These are phyloP conservation scores for Scaptomyza tumidula DNA, from an alignment of 2,888 invertebrate genomes.

Conservation along the genomic window DNA sequence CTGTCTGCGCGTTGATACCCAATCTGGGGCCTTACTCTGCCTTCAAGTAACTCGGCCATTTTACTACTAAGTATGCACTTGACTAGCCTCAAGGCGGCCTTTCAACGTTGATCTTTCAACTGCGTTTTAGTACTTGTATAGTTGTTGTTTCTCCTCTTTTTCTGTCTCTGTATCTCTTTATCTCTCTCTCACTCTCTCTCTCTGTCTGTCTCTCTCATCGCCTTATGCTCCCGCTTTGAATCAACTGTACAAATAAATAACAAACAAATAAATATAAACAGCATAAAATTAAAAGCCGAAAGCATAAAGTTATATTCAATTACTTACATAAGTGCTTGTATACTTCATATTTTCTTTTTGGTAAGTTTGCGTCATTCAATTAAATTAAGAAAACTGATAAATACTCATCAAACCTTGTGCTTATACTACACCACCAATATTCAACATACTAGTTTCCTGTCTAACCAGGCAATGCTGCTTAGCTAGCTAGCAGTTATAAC, in stretches of 20 bases:
- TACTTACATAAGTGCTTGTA: conserved; percentile 53
- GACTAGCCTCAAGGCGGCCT: conserved; percentile 8
- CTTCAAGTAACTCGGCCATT: conserved; percentile 3
- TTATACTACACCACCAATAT: conserved; percentile 22
- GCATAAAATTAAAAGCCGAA: conserved; percentile 28
- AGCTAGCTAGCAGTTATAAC: conserved; percentile 32
- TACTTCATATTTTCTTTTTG: conserved; percentile 68
- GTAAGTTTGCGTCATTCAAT: conserved; percentile 68
- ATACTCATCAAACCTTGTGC: conserved; percentile 27
- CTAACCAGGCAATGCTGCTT: conserved; percentile 24
- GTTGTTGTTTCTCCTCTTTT: conserved; percentile 45
- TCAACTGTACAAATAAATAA: conserved; percentile 54
- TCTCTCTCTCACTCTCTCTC: conserved; percentile 33
- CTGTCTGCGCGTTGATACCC: conserved; percentile 40
- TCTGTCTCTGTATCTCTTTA: conserved; percentile 38
- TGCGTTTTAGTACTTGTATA: conserved; percentile 55
- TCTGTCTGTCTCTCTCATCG: conserved; percentile 43
- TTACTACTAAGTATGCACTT: conserved; percentile 17
- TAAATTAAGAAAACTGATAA: conserved; percentile 29
- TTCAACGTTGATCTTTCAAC: conserved; percentile 58
- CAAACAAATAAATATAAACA: conserved; percentile 23
- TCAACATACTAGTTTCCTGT: conserved; percentile 34
- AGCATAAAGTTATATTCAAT: conserved; percentile 31
- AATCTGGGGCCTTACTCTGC: conserved; percentile 13
- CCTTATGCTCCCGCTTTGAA: conserved; percentile 54